Evolutionary conservation across 2,888 invertebrate species (phyloP), one percentile per base, ranked within the genome.

Genomic region (Rhimphoctona megacephalus): DNA sequence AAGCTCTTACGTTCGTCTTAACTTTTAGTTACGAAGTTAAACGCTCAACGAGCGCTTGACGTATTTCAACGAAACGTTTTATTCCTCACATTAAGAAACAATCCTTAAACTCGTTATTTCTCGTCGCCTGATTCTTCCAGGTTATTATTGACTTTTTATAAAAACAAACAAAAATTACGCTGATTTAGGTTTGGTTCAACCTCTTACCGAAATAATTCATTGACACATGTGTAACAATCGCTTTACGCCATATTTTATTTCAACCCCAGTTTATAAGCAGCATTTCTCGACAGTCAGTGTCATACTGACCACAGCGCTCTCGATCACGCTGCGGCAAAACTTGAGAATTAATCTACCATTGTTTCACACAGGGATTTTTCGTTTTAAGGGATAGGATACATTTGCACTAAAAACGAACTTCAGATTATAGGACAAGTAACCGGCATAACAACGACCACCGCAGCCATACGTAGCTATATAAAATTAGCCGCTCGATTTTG

Each of bases 181-280:
- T 30, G 22, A 72, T 72, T 83, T 80, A 46, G 64, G 39, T 33
- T 86, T 54, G 61, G 74, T 39, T 67, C 72, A 52, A 81, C 66
- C 39, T 83, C 91, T 92, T 91, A 92, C 91, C 92, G 86, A 91
- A 92, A 90, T 61, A 30, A 61, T 92, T n/a, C 90, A 92, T 90
- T 92, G 91, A 93, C 91, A 92, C 92, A 93, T 92, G 92, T 93
- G 92, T 91, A 91, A 92, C 91, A 91, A 92, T 92, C 90, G 89
- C 90, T 90, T 91, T 91, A 91, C 92, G 92, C 92, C 92, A 93
- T 93, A 89, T 93, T 92, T 90, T 85, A 81, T 85, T 73, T 43
- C 73, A 66, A 17, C 67, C 30, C 74, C 83, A 30, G 54, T 77
- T 77, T 77, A 67, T 67, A 52, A 57, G 79, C 57, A 69, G 57